Evolutionary conservation across 2,113 vertebrate genomes (phyloP), one percentile per base, ranked within the genome.

Genomic region (Xiphophorus hellerii): DNA sequence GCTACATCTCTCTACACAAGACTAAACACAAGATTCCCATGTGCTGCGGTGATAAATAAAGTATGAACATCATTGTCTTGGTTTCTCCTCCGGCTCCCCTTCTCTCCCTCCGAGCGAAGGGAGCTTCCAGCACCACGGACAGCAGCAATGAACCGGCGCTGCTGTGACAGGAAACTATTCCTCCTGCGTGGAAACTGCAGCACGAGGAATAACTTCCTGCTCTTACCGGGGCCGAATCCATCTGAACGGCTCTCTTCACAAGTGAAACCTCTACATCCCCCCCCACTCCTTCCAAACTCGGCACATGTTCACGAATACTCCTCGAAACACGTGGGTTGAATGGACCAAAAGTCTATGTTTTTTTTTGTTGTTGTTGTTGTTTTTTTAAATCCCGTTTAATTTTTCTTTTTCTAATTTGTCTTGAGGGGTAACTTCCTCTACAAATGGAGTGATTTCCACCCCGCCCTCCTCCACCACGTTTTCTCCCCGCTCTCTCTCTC

Each of bases 121-220:
- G 28, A 68, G 54, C n/a, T 51, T 76, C 86, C 85, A 84, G 86
- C 14, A 89, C 89, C 83, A 20, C 30, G 83, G 86, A 86, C 79
- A 89, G 88, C 25, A 71, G n/a, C 12, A n/a, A 31, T 31, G 42
- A 68, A 29, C 44, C 9, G 15, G 29, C 9, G 20, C 44, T 39
- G 17, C 33, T 11, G 62, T 31, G 54, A 15, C 42, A 44, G 44
- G 51, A 35, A 14, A 14, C 25, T 30, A 39, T 10, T 27, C 37
- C 42, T 48, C 22, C 2, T 10, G 12, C 3, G 22, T 58, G 51
- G 51, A n/a, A 58, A n/a, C 51, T n/a, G 51, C 51, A 58, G 51
- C 8, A n/a, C 22, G 51, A 58, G 51, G 51, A 58, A 58, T 54
- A 25, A 54, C 33, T 37, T 37, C 35, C 35, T 58, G 51, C 42